These are phyloP conservation scores for Scelioninae gen. 1 DNA, from an alignment of 2,888 invertebrate species.

Conservation along the genomic window DNA sequence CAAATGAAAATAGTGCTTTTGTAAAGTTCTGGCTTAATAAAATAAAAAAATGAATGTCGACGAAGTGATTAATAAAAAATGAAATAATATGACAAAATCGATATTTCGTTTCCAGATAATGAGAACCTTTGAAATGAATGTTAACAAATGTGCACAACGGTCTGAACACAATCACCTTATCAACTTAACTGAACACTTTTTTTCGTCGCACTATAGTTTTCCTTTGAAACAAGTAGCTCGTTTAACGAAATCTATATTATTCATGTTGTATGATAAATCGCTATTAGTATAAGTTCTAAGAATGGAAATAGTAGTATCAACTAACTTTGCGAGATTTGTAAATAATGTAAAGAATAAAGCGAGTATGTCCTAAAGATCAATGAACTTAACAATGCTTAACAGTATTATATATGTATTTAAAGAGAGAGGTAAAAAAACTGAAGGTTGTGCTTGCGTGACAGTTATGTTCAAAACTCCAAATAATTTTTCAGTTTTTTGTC, in stretches of 20 bases:
- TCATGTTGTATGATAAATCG: constrained; percentile 24
- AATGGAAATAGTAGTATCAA: constrained; percentile 21
- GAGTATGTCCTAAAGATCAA: constrained; percentile 16
- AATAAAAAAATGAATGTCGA: too few relatives aligned
- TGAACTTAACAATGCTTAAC: constrained; percentile 18
- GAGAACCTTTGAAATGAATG: background rate
- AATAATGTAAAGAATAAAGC: constrained; percentile 21
- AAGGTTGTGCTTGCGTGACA: too few relatives aligned
- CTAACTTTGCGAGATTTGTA: constrained; percentile 12
- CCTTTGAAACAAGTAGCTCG: constrained; percentile 20
- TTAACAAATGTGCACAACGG: background rate
- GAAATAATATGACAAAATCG: too few relatives aligned
- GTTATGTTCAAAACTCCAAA: too few relatives aligned
- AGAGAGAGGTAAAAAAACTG: too few relatives aligned
- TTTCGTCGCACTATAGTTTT: constrained; percentile 21
- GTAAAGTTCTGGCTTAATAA: background rate
- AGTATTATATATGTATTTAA: background rate
- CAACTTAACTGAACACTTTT: constrained; percentile 20
- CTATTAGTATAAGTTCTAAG: constrained; percentile 21
- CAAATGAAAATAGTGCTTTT: background rate
- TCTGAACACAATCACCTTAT: constrained; percentile 25
- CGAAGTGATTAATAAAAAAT: too few relatives aligned
- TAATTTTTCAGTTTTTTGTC: too few relatives aligned
- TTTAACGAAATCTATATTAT: constrained; percentile 33
- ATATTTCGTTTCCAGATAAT: background rate